These are phyloP conservation scores for Pseudopodoces humilis DNA, from an alignment of 2,113 vertebrate genomes.

Conservation along the genomic window DNA sequence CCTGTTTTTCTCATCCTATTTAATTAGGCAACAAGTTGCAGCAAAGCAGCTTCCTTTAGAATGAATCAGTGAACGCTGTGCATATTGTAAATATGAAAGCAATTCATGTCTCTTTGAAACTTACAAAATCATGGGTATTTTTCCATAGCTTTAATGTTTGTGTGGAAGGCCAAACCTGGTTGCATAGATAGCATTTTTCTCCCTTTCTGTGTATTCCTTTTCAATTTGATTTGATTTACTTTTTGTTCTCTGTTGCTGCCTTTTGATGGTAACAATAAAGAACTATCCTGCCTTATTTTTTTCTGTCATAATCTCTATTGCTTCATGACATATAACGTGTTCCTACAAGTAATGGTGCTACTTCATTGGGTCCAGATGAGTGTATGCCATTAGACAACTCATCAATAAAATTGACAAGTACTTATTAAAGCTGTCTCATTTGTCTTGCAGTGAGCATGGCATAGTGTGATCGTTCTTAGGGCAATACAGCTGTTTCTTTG, in stretches of 20 bases:
- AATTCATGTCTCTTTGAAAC: not conserved
- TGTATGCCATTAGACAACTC: not conserved
- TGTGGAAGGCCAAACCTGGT: not conserved
- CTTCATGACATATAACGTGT: not conserved
- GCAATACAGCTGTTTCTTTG: not conserved
- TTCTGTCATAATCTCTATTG: not conserved
- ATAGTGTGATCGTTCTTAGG: not conserved
- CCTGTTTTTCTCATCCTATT: constrained; percentile 10
- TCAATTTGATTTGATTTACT: not conserved
- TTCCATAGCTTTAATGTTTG: not conserved
- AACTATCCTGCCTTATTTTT: not conserved
- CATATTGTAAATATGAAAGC: not conserved
- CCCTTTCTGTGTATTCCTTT: not conserved
- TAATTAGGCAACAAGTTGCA: constrained; percentile 25
- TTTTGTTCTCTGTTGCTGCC: not conserved
- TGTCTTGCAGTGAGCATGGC: not conserved
- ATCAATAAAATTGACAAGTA: not conserved
- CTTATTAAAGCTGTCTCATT: not conserved
- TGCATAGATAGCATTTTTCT: not conserved
- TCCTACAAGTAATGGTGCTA: not conserved
- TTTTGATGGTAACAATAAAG: not conserved
- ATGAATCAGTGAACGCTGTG: not conserved
- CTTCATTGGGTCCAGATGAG: not conserved
- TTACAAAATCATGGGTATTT: not conserved
- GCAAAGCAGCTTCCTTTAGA: constrained; percentile 35